Evolutionary conservation across 92 coral and sea anemone species (phyloP), one percentile per base, ranked within the genome.

Genomic region (Hydrozoanthus gracilis): DNA sequence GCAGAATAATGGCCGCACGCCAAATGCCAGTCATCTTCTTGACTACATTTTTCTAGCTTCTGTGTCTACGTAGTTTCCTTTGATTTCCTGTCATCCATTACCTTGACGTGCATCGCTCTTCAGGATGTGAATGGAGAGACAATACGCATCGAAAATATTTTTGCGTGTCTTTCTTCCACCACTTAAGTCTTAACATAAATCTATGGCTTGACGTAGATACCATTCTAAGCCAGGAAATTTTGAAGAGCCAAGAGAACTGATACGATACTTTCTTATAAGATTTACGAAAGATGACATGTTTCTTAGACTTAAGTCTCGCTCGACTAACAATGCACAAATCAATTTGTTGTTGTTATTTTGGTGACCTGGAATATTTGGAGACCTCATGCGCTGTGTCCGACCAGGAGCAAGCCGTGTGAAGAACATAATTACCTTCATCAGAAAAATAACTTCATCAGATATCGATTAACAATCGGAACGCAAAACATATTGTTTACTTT

Each of bases 1-100:
- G 48, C 20, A 17, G 85, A 80, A 80, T 80, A 62, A 67, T 80
- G 85, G 75, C 49, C 74, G 35, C 7, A 61, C 60, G 85, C 85
- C 85, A 80, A 65, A 11, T 48, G 4, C 54, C n/a, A 1, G 3
- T 49, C 16, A 45, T 20, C 48, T 17, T 80, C 15, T 80, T 46
- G 84, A 54, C 49, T 80, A 73, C 85, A 35, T 18, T 54, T 27
- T 77, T 51, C 46, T 18, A 44, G 56, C 55, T 45, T 74, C 85
- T 60, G 74, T 80, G 64, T 74, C 85, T 68, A 47, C 44, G 73
- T 68, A 11, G 49, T 27, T 35, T 68, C 12, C 11, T 35, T 27
- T 68, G 73, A 35, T 48, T 27, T 27, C 39, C 39, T 27, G 39
- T 27, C 0, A 27, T 27, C 2, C 39, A 27, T 27, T 27, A 27